Evolutionary conservation across 2,113 vertebrate genomes (phyloP), one percentile per base, ranked within the genome.

Genomic region (Grammomys surdaster): DNA sequence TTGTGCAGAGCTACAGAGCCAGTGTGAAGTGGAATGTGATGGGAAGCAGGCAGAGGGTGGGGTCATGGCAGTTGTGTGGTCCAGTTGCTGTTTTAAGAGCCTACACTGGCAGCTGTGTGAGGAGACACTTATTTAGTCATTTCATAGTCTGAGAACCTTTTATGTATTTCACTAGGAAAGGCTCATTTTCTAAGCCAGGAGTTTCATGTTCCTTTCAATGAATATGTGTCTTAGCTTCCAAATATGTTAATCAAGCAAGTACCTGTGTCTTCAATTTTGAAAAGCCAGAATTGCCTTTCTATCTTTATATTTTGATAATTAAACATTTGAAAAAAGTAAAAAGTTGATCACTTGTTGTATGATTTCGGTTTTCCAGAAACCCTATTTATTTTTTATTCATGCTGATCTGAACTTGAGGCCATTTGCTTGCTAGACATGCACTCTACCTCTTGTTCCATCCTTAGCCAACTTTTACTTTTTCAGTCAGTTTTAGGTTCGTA

Each of bases 191-290:
- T 94, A 96, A 81, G 33, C n/a, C 17, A 84, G 36, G 24, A 40
- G 43, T 88, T 13, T n/a, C 89, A 69, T 81, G 7, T 69, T 93
- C 26, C 33, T 88, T 77, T 90, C 60, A 88, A 0, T 96, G 67
- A 77, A 40, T 91, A 46, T 91, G 14, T 96, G 92, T 87, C 11
- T 81, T 82, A 43, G 76, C 82, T 96, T 96, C 36, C 40, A 96
- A 48, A 75, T 91, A 67, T 24, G 54, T 93, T 70, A 94, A n/a
- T 87, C 33, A 92, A 78, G 84, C 40, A 86, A 31, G 70, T 95
- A 51, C 16, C 28, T 77, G 11, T 88, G 16, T 70, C 78, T 95
- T 95, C 90, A 22, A 31, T 93, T 96, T 93, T 96, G 56, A 76
- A 81, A 96, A 88, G 46, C 5, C 17, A 60, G 51, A 22, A 54